Conservation (phyloP, 2,113 vertebrate genomes). For the Macrotis lagotis region DNA sequence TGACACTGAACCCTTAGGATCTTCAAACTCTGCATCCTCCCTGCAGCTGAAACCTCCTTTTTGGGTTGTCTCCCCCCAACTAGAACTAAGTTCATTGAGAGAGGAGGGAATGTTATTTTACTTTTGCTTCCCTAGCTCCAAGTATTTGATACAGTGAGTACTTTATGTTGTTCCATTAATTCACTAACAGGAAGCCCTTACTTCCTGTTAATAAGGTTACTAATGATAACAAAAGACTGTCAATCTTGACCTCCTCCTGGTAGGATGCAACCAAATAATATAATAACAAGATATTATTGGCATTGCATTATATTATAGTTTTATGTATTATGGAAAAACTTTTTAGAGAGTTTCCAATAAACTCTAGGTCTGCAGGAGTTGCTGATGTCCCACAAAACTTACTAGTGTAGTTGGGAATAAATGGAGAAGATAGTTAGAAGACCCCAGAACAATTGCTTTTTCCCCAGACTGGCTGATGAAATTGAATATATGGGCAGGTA, state of each 20-base stretch:
- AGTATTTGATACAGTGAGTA: background rate
- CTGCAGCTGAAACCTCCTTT: background rate
- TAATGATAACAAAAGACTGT: background rate
- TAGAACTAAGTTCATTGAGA: background rate
- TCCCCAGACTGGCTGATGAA: background rate
- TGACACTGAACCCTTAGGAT: background rate
- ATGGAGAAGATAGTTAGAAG: background rate
- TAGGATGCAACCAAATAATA: background rate
- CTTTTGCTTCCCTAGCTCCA: background rate
- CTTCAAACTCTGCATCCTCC: background rate
- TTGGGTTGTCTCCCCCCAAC: background rate
- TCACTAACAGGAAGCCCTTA: background rate
- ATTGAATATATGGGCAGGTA: background rate
- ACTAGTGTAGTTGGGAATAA: background rate
- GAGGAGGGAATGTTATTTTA: background rate
- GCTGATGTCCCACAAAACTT: background rate
- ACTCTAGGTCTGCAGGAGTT: background rate
- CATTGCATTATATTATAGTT: background rate
- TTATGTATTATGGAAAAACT: background rate
- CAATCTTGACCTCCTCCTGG: background rate
- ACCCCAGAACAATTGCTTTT: background rate
- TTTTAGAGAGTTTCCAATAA: background rate
- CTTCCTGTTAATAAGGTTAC: background rate
- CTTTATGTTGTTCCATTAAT: background rate
- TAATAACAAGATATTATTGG: background rate